Conservation (phyloP, 2,113 vertebrate species). For the Apteryx mantelli region DNA sequence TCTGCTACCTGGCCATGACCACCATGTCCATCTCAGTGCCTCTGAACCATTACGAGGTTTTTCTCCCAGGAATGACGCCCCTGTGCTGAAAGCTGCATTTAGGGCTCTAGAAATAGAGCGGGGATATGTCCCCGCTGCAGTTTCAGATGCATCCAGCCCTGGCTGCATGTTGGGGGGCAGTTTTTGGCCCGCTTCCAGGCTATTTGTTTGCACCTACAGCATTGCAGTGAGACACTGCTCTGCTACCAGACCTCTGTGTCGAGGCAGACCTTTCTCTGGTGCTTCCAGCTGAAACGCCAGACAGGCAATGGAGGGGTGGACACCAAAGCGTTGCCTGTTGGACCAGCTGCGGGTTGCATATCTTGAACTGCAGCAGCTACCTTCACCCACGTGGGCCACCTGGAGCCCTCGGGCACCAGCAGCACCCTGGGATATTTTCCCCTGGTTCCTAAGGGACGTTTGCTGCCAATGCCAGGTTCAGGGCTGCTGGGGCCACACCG, state of each 20-base stretch:
- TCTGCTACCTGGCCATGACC: too few relatives aligned
- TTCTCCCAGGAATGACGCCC: too few relatives aligned
- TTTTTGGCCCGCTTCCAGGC: not conserved
- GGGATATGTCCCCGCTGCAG: too few relatives aligned
- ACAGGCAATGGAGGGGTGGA: not conserved
- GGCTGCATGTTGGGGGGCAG: not conserved
- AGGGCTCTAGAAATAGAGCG: too few relatives aligned
- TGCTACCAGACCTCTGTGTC: too few relatives aligned
- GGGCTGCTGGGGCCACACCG: not conserved
- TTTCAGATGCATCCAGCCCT: too few relatives aligned
- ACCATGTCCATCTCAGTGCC: too few relatives aligned
- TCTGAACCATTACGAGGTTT: too few relatives aligned
- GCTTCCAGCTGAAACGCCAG: not conserved
- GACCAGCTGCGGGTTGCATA: not conserved
- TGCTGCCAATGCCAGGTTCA: accelerated
- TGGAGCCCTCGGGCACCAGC: not conserved
- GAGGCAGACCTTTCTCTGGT: not conserved
- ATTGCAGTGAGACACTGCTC: not conserved
- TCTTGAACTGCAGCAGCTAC: not conserved
- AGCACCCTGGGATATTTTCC: not conserved
- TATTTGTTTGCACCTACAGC: not conserved
- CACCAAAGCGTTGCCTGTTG: not conserved
- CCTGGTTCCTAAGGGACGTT: not conserved
- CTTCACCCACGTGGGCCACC: too few relatives aligned
- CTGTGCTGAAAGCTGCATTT: too few relatives aligned